phyloP scores from a whole-genome alignment of 2,888 invertebrate genomes.

The Eristalinus sepulchralis region DNA sequence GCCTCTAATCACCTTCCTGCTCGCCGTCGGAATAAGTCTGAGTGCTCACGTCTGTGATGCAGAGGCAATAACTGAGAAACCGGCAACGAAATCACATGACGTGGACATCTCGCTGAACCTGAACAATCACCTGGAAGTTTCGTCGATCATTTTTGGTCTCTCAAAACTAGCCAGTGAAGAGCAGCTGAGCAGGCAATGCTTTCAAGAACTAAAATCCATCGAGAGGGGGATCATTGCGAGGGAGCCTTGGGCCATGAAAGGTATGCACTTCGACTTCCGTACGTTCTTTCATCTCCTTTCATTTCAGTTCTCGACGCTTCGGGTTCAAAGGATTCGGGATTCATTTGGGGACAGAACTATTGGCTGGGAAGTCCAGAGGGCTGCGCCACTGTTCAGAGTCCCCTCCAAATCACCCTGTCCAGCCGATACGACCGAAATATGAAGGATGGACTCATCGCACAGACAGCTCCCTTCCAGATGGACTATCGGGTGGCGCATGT shows the following conservation, averaged over 20 bases:
- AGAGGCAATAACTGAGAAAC: too few species aligned
- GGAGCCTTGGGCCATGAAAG: conserved; percentile 82
- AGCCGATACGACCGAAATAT: conserved; percentile 79
- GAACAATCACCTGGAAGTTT: conserved; percentile 74
- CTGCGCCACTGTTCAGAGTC: conserved; percentile 81
- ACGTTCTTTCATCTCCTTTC: background rate
- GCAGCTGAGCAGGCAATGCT: conserved; percentile 77
- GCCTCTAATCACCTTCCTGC: too few species aligned
- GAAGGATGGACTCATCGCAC: conserved; percentile 79
- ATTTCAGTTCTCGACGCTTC: conserved; percentile 83
- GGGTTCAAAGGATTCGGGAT: conserved; percentile 82
- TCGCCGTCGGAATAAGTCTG: too few species aligned
- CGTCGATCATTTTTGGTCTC: conserved; percentile 80
- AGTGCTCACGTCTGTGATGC: too few species aligned
- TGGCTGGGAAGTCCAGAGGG: conserved; percentile 83
- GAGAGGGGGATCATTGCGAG: conserved; percentile 80
- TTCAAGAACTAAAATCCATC: conserved; percentile 79
- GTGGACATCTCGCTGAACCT: background rate
- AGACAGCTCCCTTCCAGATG: conserved; percentile 79
- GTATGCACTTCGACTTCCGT: conserved; percentile 74
- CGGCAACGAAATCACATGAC: too few species aligned
- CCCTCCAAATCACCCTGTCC: conserved; percentile 78
- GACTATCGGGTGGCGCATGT: conserved; percentile 80
- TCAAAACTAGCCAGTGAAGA: conserved; percentile 77
- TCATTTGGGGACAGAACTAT: conserved; percentile 84